Evolutionary conservation across 2,888 invertebrate species (phyloP).

Genomic region (Dione juno): DNA sequence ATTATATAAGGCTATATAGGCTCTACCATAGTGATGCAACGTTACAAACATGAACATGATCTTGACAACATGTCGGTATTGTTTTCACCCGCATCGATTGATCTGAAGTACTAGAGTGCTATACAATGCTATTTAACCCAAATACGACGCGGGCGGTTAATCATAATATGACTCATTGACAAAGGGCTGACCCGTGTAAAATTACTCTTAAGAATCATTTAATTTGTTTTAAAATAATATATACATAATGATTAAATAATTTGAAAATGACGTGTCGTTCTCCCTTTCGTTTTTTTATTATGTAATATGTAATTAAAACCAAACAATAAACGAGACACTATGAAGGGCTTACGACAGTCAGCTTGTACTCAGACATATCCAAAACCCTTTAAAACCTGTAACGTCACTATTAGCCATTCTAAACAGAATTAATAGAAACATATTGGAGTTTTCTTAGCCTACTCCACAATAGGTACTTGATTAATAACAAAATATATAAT

Average conservation of each 20-base stretch:
- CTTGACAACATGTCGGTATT: slow-evolving; percentile 29
- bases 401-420: too few relatives aligned
- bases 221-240: background rate
- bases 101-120: slow-evolving; percentile 38
- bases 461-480: too few relatives aligned
- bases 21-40: background rate
- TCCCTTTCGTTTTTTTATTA: background rate
- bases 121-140: slow-evolving; percentile 45
- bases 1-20: background rate
- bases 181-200: slow-evolving; percentile 39
- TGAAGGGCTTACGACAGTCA: background rate
- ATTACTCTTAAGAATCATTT: background rate
- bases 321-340: background rate
- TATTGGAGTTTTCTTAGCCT: too few relatives aligned
- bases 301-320: background rate
- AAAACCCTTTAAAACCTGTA: background rate
- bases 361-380: background rate
- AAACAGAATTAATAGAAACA: too few relatives aligned
- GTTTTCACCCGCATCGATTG: slow-evolving; percentile 36
- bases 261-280: background rate
- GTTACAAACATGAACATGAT: slow-evolving; percentile 18
- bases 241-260: background rate
- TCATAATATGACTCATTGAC: slow-evolving; percentile 42
- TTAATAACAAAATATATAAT: too few relatives aligned
- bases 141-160: slow-evolving; percentile 44